Evolutionary conservation across 92 coral and sea anemone genomes (phyloP).

Genomic region (Paragorgia papillata): DNA sequence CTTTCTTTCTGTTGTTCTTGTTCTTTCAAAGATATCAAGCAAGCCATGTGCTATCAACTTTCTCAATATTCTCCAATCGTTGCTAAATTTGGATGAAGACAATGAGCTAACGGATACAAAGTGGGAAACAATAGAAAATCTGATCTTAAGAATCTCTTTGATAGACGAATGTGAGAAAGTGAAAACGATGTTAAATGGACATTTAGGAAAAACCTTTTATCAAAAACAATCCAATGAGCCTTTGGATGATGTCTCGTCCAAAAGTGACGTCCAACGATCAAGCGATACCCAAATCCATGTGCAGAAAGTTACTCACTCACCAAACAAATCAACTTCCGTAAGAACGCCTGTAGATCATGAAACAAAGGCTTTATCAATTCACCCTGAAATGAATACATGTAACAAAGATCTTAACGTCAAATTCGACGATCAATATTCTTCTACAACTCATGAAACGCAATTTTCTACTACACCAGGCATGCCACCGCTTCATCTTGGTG

Average conservation of each 20-base stretch:
- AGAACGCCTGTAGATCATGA: no score
- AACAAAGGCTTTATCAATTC: no score
- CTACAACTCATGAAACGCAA: neutral
- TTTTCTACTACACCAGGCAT: neutral
- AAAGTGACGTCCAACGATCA: neutral
- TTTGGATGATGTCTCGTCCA: neutral
- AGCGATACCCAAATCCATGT: neutral
- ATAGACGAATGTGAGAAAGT: conserved; percentile 23
- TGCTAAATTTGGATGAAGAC: conserved; percentile 84
- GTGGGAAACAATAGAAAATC: conserved; percentile 88
- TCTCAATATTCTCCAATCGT: conserved; percentile 79
- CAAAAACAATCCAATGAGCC: conserved; percentile 7
- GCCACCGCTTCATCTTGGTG: neutral
- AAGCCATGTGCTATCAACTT: conserved; percentile 89
- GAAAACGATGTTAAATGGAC: conserved; percentile 33
- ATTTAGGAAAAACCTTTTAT: neutral
- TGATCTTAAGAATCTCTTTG: conserved; percentile 63
- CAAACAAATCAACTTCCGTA: no score
- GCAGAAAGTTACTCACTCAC: no score
- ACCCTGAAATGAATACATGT: neutral
- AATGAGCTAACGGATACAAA: conserved; percentile 81
- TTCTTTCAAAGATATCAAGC: conserved; percentile 75
- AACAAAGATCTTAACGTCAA: neutral
- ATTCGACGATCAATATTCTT: neutral
- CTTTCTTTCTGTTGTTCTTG: neutral